Evolutionary conservation across 2,888 invertebrate genomes (phyloP), one percentile per base, ranked within the genome.

Genomic region (Panzeria rudis): DNA sequence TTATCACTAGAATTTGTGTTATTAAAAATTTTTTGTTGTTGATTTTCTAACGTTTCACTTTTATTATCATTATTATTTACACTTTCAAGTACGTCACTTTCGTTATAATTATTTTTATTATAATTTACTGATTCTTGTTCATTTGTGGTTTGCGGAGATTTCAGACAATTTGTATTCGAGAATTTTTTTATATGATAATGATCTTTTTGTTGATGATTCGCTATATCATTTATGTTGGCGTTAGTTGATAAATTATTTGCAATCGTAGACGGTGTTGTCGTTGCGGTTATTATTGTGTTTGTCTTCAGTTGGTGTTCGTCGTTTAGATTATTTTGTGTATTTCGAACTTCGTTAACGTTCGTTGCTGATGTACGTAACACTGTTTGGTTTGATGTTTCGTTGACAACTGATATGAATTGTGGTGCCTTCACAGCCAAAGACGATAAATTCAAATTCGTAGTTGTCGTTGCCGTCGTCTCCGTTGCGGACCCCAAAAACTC

Each of bases 321-420:
- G 23, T 61, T 38, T n/a, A 66, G 38, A n/a, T 54, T 66, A n/a
- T 76, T 75, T 69, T 61, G 50, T 41, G 13, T 69, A 78, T 78
- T 72, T 64, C 56, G 64, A 81, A 66, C 83, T 69, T 86, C 86
- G 77, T 83, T 87, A 62, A 86, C 76, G 66, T 79, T 80, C 71
- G 82, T 80, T 41, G 85, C 66, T 38, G 79, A 61, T 52, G 86
- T 86, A 83, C 89, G 88, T 87, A 88, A 88, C 86, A 91, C 91
- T 88, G 91, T 88, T 89, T 91, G 90, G 89, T 89, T 91, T 87
- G 92, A 88, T 89, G 90, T 88, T 89, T 91, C 92, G 88, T 89
- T 92, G 88, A 88, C 90, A 91, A 92, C 91, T 92, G 92, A 91
- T 89, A 90, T 88, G 89, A 91, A 90, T 89, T 90, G 89, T 82